phyloP scores from a whole-genome alignment of 1,140 invertebrate genomes.

The Drosophila arawakana region DNA sequence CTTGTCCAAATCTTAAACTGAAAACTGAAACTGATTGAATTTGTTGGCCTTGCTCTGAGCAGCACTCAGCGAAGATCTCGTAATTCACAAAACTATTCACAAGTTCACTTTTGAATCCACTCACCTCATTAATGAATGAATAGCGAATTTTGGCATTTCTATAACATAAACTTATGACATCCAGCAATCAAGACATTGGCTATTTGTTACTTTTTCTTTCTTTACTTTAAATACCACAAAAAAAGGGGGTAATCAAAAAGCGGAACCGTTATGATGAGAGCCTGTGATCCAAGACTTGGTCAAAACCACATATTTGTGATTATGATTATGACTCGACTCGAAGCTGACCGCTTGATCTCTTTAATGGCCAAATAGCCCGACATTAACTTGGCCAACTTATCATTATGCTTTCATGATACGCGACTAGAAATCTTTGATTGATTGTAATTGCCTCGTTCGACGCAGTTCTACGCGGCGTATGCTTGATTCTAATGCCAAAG shows the following conservation, averaged over 20 bases:
- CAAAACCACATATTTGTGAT: constrained; percentile 25
- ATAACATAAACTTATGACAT: constrained; percentile 49
- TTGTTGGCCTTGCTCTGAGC: constrained; percentile 14
- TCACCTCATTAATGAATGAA: constrained; percentile 27
- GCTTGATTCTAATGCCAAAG: constrained; percentile 47
- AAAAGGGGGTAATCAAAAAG: constrained; percentile 40
- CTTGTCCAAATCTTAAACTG: constrained; percentile 9
- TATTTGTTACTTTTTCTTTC: constrained; percentile 8
- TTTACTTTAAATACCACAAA: constrained; percentile 13
- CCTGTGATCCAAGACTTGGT: not conserved
- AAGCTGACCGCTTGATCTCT: constrained; percentile 14
- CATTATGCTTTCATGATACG: constrained; percentile 38
- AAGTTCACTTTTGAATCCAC: constrained; percentile 7
- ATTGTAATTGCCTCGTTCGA: constrained; percentile 52
- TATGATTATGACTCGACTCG: constrained; percentile 3
- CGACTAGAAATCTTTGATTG: constrained; percentile 59
- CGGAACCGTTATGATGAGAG: constrained; percentile 51
- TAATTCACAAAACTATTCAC: constrained; percentile 16
- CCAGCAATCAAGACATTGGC: constrained; percentile 13
- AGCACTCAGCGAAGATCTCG: not conserved
- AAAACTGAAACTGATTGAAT: constrained; percentile 20
- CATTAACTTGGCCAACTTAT: constrained; percentile 55
- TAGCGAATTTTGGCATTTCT: constrained; percentile 12
- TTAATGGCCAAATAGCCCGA: constrained; percentile 34
- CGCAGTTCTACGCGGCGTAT: constrained; percentile 12